Evolutionary conservation across 2,113 vertebrate genomes (phyloP), one percentile per base, ranked within the genome.

Genomic region (Engystomops pustulosus): DNA sequence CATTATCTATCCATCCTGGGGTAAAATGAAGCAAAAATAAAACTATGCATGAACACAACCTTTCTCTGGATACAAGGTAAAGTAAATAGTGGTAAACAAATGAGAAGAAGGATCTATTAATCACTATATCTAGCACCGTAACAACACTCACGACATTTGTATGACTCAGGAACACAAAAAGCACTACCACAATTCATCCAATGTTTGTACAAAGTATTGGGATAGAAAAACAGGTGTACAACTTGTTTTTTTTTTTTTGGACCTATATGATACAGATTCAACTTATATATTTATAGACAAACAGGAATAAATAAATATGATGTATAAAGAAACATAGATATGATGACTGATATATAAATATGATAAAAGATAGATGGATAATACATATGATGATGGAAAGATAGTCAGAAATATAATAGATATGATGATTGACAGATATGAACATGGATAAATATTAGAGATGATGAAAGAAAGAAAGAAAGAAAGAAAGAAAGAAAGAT

Each of bases 91-190:
- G 6, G 1, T 45, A 44, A n/a, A 6, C 23, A 25, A 25, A 23
- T 45, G 69, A 45, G 38, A 71, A 71, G 27, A 71, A 45, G 18
- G n/a, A 45, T 71, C 69, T 44, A 45, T 71, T 41, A 44, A 25
- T 71, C 69, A 71, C 23, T 15, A 6, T 27, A 15, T n/a, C 69
- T 25, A 45, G 23, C n/a, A 25, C 36, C 27, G 23, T 25, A 27
- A 25, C n/a, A 14, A 71, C 27, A 45, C 69, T 20, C 30, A 34
- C 6, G 7, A 34, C 58, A 15, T 12, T 44, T 71, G n/a, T 0
- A 71, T 71, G 20, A 14, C 69, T 71, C 4, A 45, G 34, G 17
- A 45, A 71, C 23, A 71, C 38, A 44, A 45, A n/a, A 45, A 45
- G 4, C 69, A 23, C 11, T 71, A 71, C 41, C 38, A 45, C 23